Percentiles rank a stretch among this genome's conserved stretches.
phyloP scores from a whole-genome alignment of 2,888 invertebrate species.

The Cryptophagus acutangulus region DNA sequence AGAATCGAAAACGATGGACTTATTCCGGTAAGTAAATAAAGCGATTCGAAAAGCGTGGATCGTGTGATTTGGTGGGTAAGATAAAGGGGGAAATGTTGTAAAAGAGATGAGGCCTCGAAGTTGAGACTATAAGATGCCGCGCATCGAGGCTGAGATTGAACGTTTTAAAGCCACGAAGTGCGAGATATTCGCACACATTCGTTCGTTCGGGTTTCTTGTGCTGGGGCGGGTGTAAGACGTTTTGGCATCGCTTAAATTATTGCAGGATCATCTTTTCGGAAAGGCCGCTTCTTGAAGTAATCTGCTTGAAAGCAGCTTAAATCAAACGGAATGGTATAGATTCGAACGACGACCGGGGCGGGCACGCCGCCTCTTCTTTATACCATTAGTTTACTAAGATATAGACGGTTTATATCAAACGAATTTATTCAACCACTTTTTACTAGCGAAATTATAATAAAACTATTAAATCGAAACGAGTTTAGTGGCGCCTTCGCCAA shows the following conservation, averaged over 20 bases:
- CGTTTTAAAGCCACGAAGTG: slow-evolving; percentile 36
- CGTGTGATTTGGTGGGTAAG: slow-evolving; percentile 39
- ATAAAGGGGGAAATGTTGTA: slow-evolving; percentile 35
- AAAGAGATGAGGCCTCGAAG: slow-evolving; percentile 29
- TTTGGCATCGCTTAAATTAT: slow-evolving; percentile 24
- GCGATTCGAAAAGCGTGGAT: slow-evolving; percentile 38
- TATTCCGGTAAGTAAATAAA: slow-evolving; percentile 44
- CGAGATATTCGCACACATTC: too few species aligned
- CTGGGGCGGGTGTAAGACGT: too few species aligned
- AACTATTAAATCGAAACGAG: too few species aligned
- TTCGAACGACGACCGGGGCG: too few species aligned
- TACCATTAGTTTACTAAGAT: slow-evolving; percentile 26
- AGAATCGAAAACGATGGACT: slow-evolving; percentile 37
- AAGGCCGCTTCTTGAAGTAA: slow-evolving; percentile 31
- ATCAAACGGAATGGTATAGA: slow-evolving; percentile 35
- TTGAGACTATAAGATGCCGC: slow-evolving; percentile 21
- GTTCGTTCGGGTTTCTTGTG: slow-evolving; percentile 9
- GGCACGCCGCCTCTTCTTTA: slow-evolving; percentile 18
- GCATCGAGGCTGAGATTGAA: slow-evolving; percentile 35
- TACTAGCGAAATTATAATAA: too few species aligned
- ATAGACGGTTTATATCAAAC: slow-evolving; percentile 29
- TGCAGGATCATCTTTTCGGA: slow-evolving; percentile 30
- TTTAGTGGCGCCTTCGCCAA: too few species aligned
- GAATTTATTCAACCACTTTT: slow-evolving; percentile 22
- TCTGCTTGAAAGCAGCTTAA: slow-evolving; percentile 41